Percentiles rank a stretch among this genome's conserved stretches.
phyloP scores from a whole-genome alignment of 2,113 vertebrate genomes.

The Dicaeum eximium region DNA sequence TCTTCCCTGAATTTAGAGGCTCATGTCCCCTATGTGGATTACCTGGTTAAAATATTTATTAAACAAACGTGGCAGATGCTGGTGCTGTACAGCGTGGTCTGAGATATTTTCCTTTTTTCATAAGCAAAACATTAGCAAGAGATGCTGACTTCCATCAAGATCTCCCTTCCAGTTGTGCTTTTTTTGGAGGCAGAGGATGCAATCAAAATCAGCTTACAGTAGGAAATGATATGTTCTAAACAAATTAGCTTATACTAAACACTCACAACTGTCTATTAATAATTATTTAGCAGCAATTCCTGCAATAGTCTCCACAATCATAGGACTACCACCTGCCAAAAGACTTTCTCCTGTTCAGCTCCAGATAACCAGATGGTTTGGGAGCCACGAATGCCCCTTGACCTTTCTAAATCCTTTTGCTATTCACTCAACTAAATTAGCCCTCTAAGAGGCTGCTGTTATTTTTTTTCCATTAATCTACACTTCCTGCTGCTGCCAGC shows the following conservation, averaged over 20 bases:
- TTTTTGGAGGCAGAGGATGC: neutral
- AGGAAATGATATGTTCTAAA: neutral
- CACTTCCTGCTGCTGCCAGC: conserved; percentile 48
- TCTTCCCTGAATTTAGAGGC: neutral
- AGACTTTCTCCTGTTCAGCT: conserved; percentile 23
- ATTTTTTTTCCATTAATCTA: conserved; percentile 37
- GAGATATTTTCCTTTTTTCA: neutral
- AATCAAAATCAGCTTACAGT: neutral
- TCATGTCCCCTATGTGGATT: neutral
- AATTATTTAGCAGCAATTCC: neutral
- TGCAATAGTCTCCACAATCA: neutral
- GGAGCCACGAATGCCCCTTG: conserved; percentile 71
- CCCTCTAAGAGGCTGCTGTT: conserved; percentile 58
- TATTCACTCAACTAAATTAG: conserved; percentile 74
- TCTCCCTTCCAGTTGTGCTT: neutral
- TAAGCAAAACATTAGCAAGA: neutral
- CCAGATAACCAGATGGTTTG: conserved; percentile 42
- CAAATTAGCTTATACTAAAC: neutral
- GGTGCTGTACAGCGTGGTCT: neutral
- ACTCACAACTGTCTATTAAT: neutral
- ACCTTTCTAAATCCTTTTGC: conserved; percentile 74
- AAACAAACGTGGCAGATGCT: neutral
- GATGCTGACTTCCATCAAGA: neutral
- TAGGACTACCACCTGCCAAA: neutral
- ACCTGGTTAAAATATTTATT: neutral